phyloP scores from a whole-genome alignment of 2,888 invertebrate genomes.

The Acleris emargana region DNA sequence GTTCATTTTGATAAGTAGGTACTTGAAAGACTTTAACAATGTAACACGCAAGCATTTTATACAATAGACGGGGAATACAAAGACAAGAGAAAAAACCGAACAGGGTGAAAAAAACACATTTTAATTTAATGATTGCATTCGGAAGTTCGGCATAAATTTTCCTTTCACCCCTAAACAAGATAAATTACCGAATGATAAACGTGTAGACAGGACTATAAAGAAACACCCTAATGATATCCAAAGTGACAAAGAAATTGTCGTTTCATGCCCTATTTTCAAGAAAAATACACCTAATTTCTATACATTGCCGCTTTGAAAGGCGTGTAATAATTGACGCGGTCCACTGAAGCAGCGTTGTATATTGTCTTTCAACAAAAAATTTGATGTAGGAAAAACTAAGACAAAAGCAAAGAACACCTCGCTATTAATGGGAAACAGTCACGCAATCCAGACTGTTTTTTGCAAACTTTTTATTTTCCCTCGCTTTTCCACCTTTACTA shows the following conservation, averaged over 20 bases:
- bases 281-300: constrained; percentile 34
- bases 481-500: background rate
- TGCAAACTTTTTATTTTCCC: constrained; percentile 8
- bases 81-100: background rate
- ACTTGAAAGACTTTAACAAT: too few relatives aligned
- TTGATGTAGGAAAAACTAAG: constrained; percentile 25
- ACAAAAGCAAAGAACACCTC: constrained; percentile 36
- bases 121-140: constrained; percentile 35
- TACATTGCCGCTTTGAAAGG: constrained; percentile 30
- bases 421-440: constrained; percentile 46
- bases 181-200: constrained; percentile 70
- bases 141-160: constrained; percentile 36
- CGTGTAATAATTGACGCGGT: background rate
- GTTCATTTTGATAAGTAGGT: background rate
- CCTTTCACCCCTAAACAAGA: constrained; percentile 52
- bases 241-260: constrained; percentile 45
- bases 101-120: constrained; percentile 23
- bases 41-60: too few relatives aligned
- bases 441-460: constrained; percentile 43
- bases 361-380: constrained; percentile 14
- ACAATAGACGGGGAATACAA: too few relatives aligned
- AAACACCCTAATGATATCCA: constrained; percentile 49
- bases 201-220: constrained; percentile 58
- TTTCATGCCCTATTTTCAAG: constrained; percentile 35
- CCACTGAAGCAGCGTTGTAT: constrained; percentile 22